Percentiles rank a stretch among this genome's conserved stretches.
Evolutionary conservation across 2,113 vertebrate genomes (phyloP).

Genomic region (Caretta caretta): DNA sequence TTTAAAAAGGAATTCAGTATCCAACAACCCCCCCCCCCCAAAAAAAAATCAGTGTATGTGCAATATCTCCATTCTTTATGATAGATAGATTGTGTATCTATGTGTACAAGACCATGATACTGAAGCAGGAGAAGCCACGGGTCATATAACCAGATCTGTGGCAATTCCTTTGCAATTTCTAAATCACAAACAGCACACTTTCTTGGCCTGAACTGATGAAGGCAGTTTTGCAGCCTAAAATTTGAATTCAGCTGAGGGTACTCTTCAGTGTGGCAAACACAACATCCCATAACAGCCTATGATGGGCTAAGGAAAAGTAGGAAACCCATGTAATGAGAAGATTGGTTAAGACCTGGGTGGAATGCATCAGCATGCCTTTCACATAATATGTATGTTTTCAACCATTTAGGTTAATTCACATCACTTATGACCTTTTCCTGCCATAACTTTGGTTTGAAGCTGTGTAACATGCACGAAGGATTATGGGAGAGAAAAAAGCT

Average conservation of each 20-base stretch:
- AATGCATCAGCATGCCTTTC: not conserved
- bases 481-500: not conserved
- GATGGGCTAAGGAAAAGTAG: not conserved
- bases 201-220: not conserved
- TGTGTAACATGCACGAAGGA: not conserved
- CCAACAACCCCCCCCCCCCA: not conserved
- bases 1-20: not conserved
- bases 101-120: not conserved
- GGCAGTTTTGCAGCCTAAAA: not conserved
- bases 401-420: not conserved
- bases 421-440: not conserved
- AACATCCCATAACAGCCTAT: accelerated
- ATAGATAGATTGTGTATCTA: not conserved
- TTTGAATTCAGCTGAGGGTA: not conserved
- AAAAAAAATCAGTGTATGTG: not conserved
- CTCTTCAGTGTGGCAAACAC: not conserved
- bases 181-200: not conserved
- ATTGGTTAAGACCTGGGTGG: accelerated
- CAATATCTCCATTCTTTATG: not conserved
- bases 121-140: not conserved
- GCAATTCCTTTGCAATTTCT: not conserved
- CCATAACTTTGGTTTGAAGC: not conserved
- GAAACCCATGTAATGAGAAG: not conserved
- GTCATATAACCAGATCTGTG: not conserved
- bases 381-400: not conserved